Evolutionary conservation across 2,888 invertebrate genomes (phyloP), one percentile per base, ranked within the genome.

Genomic region (Stenichneumon culpator): DNA sequence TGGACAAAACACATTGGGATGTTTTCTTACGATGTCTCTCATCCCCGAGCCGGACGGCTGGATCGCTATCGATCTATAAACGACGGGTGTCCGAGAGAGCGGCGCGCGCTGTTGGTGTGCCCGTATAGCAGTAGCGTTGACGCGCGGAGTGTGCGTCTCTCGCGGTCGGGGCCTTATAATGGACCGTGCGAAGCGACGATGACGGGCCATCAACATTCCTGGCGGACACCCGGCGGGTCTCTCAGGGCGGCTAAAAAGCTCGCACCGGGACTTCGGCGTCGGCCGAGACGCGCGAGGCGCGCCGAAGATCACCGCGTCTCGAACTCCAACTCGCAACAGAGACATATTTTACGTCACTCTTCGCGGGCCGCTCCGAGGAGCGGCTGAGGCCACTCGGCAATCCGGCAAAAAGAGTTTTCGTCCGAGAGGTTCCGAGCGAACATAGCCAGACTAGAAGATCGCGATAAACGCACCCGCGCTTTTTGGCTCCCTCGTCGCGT

Each of bases 171-270:
- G 79, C 73, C 78, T 82, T 86, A 86, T 88, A 87, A 87, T 87
- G 86, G 81, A 79, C 79, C 82, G 72, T 75, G 87, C 85, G 87
- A 87, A 87, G 85, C 86, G 90, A 89, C 90, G 91, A 93, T 92
- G 93, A 93, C 91, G 92, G 90, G 89, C 91, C 90, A 92, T 93
- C 91, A 91, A 92, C 92, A 93, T 93, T 93, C 93, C 92, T 74
- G 69, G 19, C 89, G 88, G 90, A 92, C 92, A 92, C 92, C 90
- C 90, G 83, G 86, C 86, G 72, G 82, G 90, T 89, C 90, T 91
- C 89, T 88, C 82, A 88, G 88, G 87, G 86, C 87, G 67, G 88
- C 89, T 90, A 92, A 92, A 93, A 93, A 92, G 89, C 85, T 87
- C 86, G 82, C 86, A 73, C 79, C 73, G 69, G 72, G 74, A 52